Base-by-base conservation (phyloP, 1,140 invertebrate genomes). In the Drosophila tristis region DNA sequence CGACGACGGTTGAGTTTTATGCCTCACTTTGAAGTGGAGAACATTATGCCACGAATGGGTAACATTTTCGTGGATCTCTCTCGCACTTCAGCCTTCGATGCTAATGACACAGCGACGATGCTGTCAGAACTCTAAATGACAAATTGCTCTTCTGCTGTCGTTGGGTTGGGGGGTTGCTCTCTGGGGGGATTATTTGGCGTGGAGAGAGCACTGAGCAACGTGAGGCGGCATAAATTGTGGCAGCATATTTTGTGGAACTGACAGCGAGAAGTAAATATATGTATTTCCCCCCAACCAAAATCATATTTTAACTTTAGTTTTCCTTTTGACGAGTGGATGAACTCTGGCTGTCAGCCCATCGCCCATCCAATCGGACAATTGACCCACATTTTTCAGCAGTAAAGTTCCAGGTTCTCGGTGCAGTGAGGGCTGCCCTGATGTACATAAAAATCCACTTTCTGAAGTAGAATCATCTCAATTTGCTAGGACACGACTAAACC, bases 41-140 rank as follows among this genome's bases (percentile, higher is more conserved):
- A 49, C 53, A 71, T 71, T 70, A 70, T 57, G 44, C 64, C 66
- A 70, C 66, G 53, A 70, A 31, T 8, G 35, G 11, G 11, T 1
- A 39, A 4, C 23, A 20, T 44, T 44, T 58, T 48, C 13, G 26
- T 48, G 9, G 23, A 23, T 29, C 31, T 31, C 31, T 11, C 31
- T 39, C 35, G 9, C 31, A 15, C 39, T 54, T 15, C n/a, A 29
- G 51, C 20, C 48, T 29, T 51, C 43, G n/a, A 13, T 51, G 60
- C 73, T 78, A 78, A 78, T 78, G 75, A 78, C 74, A 73, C 26
- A 39, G 64, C 44, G 45, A 54, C 35, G 66, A 72, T 51, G 57
- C 74, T 78, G 74, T 78, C 74, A 78, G 64, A 59, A 45, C 51
- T 43, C 54, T 45, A 55, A 65, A 78, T 78, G 75, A 78, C 75